Base-by-base conservation (phyloP, 2,797 vertebrate genomes). In the Ateles fusciceps region DNA sequence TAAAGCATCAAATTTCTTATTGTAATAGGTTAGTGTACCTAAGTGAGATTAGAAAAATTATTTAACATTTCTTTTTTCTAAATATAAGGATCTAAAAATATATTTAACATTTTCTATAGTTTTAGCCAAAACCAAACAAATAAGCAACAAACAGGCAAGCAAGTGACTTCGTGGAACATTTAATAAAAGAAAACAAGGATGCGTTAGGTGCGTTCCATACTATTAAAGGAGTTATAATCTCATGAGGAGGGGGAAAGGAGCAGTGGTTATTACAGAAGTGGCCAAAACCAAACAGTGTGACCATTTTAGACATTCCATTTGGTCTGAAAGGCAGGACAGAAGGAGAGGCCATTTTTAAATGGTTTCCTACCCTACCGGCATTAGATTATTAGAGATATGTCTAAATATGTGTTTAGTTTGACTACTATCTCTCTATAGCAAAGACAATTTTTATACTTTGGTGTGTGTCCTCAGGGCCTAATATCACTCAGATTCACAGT, bases 361-460 rank as follows among this genome's bases (percentile, higher is more conserved):
- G 89, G 26, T 11, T 93, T 89, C 61, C 87, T 13, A 78, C 17
- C 57, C 39, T 71, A 93, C 75, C 3, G 33, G 76, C 64, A 80
- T 3, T n/a, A 55, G 61, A 36, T 74, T 84, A 26, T 28, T 50
- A 44, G 30, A 91, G 48, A 75, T 78, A 12, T 90, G 84, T 85
- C 61, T 89, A 88, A 89, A 92, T 78, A 88, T 30, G 57, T 85
- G 30, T 46, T 89, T 28, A 92, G 72, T 33, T 91, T 85, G 57
- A 71, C 36, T 86, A 94, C 57, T 22, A 39, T 33, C 24, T 76
- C 46, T 85, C 30, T 61, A 88, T 4, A 64, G 76, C 91, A 81
- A 96, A 96, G 95, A 52, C 46, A 44, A 15, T 46, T 94, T 87
- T 91, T 59, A 61, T 21, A 36, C 83, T 92, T 78, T 44, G 15